Evolutionary conservation across 2,113 vertebrate species (phyloP).

Genomic region (Pelodiscus sinensis): DNA sequence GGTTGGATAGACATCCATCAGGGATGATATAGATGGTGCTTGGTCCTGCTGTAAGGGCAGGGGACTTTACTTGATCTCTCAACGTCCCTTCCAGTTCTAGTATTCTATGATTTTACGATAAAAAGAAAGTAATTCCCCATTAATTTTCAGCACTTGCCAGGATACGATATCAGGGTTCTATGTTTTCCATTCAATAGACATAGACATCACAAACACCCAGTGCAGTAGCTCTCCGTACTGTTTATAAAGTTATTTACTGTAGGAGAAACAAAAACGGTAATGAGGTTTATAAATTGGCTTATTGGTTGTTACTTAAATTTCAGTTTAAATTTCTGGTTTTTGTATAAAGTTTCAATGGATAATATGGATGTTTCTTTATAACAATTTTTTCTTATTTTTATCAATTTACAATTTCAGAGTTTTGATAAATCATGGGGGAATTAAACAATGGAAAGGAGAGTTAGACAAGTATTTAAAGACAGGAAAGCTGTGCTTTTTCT

Average conservation of each 20-base stretch:
- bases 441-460: neutral
- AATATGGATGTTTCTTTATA: neutral
- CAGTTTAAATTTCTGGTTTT: neutral
- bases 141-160: neutral
- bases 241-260: neutral
- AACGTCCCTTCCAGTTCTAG: too few species aligned
- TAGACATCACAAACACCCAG: neutral
- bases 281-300: neutral
- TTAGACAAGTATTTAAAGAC: neutral
- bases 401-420: neutral
- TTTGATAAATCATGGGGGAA: neutral
- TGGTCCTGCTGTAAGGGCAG: too few species aligned
- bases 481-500: neutral
- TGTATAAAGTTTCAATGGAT: neutral
- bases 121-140: neutral
- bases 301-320: neutral
- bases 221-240: neutral
- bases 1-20: too few species aligned
- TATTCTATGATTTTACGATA: too few species aligned
- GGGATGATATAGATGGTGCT: too few species aligned
- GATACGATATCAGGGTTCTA: fast-evolving
- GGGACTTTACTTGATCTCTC: too few species aligned
- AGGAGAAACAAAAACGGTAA: neutral
- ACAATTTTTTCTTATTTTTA: neutral
- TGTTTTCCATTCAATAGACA: neutral